Base-by-base conservation (phyloP, 2,888 invertebrate genomes). In the Macrophya annulata region DNA sequence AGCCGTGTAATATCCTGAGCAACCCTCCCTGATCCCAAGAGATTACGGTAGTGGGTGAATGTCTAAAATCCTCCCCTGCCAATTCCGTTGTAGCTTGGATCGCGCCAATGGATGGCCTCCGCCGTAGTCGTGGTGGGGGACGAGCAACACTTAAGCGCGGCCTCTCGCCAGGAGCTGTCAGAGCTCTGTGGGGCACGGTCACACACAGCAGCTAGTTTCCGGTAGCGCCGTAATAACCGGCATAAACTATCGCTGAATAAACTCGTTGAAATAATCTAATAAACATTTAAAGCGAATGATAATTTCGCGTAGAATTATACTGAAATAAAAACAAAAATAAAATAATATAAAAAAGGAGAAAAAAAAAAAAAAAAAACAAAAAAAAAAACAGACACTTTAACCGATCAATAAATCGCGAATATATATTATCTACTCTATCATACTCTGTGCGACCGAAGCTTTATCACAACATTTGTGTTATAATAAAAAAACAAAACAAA, bases 181-280 rank as follows among this genome's bases (percentile, higher is more conserved):
- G 93, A 93, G 93, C 93, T 93, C 93, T 93, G 92, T 93, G 93
- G 93, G 93, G 92, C 93, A 93, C 93, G 93, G 92, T 93, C 92
- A 93, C 92, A 93, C 93, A 91, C 91, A 92, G 90, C 90, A 92
- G 90, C 87, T 87, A 88, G 88, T 88, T 88, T 88, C 87, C 87
- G 87, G 88, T 88, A 87, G 86, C 79, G 48, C 82, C 85, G 76
- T 83, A 68, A 48, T 68, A 65, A 45, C 83, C 83, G 68, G 83
- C 71, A 68, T 48, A 37, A 48, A 65, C 25, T 25, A 82, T 82
- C 82, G 65, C 45, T 48, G 15, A 21, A 43, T 40, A 71, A 83
- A 71, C 25, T 65, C 62, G 45, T 71, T 62, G 62, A 62, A 62
- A 2, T 55, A 77, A 31, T 51, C 9, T 0, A 77, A 12, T 25